Percentiles rank a stretch among this genome's conserved stretches.
Evolutionary conservation across 2,797 vertebrate genomes (phyloP).

Genomic region (Sebastes paucispinis): DNA sequence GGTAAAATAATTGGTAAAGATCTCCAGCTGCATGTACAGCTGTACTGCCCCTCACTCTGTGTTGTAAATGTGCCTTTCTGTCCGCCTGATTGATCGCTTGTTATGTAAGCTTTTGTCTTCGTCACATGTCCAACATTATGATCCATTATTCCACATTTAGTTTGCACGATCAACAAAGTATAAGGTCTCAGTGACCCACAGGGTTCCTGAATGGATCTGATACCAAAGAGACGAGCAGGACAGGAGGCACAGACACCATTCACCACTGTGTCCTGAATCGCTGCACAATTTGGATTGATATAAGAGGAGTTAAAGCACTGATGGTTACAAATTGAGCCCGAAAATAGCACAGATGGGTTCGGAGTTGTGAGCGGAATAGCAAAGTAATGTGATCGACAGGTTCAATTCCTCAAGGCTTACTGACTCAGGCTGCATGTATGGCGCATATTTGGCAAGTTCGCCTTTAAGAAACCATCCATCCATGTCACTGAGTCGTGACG

Average conservation of each 20-base stretch:
- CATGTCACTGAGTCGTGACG: constrained; percentile 68
- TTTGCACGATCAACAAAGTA: constrained; percentile 58
- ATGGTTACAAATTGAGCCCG: background rate
- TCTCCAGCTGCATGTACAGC: constrained; percentile 8
- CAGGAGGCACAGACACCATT: constrained; percentile 10
- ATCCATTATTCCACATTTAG: constrained; percentile 49
- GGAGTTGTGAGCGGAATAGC: background rate
- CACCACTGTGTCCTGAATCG: constrained; percentile 14
- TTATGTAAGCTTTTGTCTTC: constrained; percentile 42
- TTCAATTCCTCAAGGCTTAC: constrained; percentile 46
- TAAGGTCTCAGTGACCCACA: constrained; percentile 38
- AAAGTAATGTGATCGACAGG: constrained; percentile 41
- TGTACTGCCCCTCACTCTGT: background rate
- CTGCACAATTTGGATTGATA: constrained; percentile 16
- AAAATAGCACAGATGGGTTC: constrained; percentile 10
- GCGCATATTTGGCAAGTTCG: constrained; percentile 51
- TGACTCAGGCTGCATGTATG: constrained; percentile 26
- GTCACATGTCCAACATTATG: constrained; percentile 42
- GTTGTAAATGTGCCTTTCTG: constrained; percentile 22
- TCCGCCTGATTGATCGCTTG: constrained; percentile 41
- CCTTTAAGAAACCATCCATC: constrained; percentile 73
- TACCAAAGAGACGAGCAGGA: constrained; percentile 22
- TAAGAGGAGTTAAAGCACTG: constrained; percentile 13
- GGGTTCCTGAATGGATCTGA: constrained; percentile 21
- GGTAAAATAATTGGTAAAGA: background rate